A percentile compares a stretch with the other conserved stretches of the same genome.
Conservation (phyloP, 2,888 invertebrate species). For the Cotesia congregata region DNA sequence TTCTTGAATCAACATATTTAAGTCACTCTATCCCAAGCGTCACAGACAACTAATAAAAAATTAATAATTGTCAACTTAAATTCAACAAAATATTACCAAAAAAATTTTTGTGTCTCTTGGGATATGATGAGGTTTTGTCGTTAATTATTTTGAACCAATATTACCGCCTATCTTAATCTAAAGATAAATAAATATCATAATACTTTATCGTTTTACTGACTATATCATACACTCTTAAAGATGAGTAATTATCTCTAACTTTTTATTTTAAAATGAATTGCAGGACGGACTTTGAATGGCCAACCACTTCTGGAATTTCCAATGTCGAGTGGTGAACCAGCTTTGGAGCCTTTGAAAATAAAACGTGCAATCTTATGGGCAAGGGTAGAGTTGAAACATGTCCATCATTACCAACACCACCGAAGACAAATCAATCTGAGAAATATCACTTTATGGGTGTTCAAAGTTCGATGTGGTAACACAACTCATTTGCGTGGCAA, state of each 20-base stretch:
- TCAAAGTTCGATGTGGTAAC: conserved; percentile 77
- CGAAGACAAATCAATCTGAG: conserved; percentile 63
- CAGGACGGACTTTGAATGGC: conserved; percentile 87
- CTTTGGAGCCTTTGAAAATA: conserved; percentile 77
- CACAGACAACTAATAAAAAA: too few relatives aligned
- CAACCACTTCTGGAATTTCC: conserved; percentile 90
- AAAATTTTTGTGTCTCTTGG: too few relatives aligned
- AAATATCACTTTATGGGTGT: conserved; percentile 80
- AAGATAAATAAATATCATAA: too few relatives aligned
- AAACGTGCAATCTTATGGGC: conserved; percentile 86
- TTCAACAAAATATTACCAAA: too few relatives aligned
- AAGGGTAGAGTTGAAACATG: conserved; percentile 74
- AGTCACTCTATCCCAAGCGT: too few relatives aligned
- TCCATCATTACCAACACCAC: conserved; percentile 67
- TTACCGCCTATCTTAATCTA: too few relatives aligned
- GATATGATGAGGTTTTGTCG: too few relatives aligned
- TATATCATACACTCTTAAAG: background rate
- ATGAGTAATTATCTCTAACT: background rate
- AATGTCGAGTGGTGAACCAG: conserved; percentile 73
- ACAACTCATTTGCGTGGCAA: conserved; percentile 76
- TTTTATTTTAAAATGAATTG: conserved; percentile 47
- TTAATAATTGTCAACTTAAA: too few relatives aligned
- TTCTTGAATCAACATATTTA: too few relatives aligned
- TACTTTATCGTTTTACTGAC: too few relatives aligned
- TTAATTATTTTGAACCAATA: too few relatives aligned